These are phyloP conservation scores for Urocynchramus pylzowi DNA, from an alignment of 2,113 vertebrate genomes.

Conservation along the genomic window DNA sequence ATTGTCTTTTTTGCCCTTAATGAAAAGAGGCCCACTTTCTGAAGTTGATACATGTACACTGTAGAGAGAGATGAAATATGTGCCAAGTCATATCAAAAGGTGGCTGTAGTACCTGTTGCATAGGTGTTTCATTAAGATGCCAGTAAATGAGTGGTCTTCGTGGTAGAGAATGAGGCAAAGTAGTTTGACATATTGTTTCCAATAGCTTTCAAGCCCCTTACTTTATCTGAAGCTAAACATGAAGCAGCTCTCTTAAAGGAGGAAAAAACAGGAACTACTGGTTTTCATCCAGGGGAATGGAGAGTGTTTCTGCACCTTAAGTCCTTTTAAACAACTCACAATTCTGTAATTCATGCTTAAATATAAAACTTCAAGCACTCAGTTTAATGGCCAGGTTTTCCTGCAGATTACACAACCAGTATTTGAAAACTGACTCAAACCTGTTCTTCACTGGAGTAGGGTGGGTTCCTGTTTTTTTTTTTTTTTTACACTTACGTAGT, in stretches of 20 bases:
- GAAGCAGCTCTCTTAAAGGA: not conserved
- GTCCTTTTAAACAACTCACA: not conserved
- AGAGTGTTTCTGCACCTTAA: not conserved
- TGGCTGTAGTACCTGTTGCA: not conserved
- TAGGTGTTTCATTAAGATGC: not conserved
- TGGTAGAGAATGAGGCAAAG: not conserved
- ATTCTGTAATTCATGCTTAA: not conserved
- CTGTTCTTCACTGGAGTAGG: not conserved
- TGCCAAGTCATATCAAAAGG: not conserved
- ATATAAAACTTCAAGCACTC: not conserved
- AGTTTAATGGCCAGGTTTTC: not conserved
- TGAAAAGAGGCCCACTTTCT: not conserved
- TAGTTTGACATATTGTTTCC: rapidly evolving
- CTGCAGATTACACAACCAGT: not conserved
- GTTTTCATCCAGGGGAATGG: not conserved
- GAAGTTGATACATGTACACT: rapidly evolving
- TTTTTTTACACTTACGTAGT: rapidly evolving
- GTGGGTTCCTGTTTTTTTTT: not conserved
- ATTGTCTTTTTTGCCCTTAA: not conserved
- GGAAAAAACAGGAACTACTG: not conserved
- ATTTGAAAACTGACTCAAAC: not conserved
- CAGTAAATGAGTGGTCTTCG: not conserved
- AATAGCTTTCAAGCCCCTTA: not conserved
- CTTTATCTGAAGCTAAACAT: not conserved
- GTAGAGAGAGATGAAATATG: not conserved